Evolutionary conservation across 2,888 invertebrate species (phyloP).

Genomic region (Drosophila nr. medialis): DNA sequence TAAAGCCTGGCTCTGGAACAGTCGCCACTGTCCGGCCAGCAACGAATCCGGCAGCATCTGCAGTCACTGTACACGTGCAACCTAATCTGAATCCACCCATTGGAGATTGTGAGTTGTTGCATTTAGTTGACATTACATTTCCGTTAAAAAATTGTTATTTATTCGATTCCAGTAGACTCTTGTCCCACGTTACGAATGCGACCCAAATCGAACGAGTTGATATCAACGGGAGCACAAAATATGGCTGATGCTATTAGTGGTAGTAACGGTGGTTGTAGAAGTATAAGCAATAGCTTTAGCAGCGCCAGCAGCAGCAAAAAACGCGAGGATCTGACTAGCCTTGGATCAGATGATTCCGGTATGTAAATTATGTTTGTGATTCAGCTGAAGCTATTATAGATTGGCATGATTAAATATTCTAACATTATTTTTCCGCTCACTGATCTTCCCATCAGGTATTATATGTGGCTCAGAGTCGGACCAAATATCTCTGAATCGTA

Average conservation of each 20-base stretch:
- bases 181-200: slow-evolving; percentile 75
- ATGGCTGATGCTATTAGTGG: slow-evolving; percentile 39
- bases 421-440: not conserved
- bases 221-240: slow-evolving; percentile 49
- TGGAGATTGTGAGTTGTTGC: slow-evolving; percentile 53
- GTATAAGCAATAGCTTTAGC: slow-evolving; percentile 62
- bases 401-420: slow-evolving; percentile 2
- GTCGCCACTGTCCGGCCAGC: slow-evolving; percentile 15
- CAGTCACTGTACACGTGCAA: slow-evolving; percentile 38
- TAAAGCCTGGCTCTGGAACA: slow-evolving; percentile 28
- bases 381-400: not conserved
- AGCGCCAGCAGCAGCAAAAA: slow-evolving; percentile 79
- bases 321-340: slow-evolving; percentile 86
- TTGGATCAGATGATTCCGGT: slow-evolving; percentile 87
- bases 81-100: slow-evolving; percentile 42
- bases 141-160: not conserved
- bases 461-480: slow-evolving; percentile 86
- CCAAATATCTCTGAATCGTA: slow-evolving; percentile 84
- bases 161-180: slow-evolving; percentile 58
- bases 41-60: slow-evolving; percentile 20
- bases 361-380: slow-evolving; percentile 17
- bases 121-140: not conserved
- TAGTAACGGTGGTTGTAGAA: slow-evolving; percentile 39
- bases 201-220: slow-evolving; percentile 74
- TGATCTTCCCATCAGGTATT: slow-evolving; percentile 82